phyloP scores from a whole-genome alignment of 2,797 vertebrate species.

The Tachyglossus aculeatus region DNA sequence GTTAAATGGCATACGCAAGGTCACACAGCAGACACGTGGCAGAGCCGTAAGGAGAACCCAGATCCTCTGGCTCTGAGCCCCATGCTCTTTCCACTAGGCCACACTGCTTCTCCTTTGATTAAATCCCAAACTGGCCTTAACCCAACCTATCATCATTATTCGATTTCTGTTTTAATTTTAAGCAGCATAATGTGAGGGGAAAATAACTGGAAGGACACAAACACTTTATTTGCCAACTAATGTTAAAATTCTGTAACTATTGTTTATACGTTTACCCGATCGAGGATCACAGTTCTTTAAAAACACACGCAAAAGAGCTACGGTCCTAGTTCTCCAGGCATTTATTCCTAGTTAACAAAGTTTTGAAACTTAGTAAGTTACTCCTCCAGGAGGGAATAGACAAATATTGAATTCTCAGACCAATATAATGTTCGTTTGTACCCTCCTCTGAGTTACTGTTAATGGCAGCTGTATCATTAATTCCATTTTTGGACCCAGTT shows the following conservation, averaged over 20 bases:
- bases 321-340: background rate
- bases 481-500: slow-evolving; percentile 25
- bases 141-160: background rate
- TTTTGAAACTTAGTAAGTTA: slow-evolving; percentile 9
- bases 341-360: background rate
- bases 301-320: background rate
- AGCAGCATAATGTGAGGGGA: background rate
- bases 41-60: no score
- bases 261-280: background rate
- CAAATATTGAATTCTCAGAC: slow-evolving; percentile 27
- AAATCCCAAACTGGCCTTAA: background rate
- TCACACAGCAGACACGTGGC: no score
- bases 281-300: background rate
- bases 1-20: no score
- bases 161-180: background rate
- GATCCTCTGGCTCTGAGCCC: no score
- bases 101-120: no score
- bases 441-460: slow-evolving; percentile 20
- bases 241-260: background rate
- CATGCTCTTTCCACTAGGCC: no score
- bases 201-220: background rate
- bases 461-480: slow-evolving; percentile 26
- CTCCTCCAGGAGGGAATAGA: slow-evolving; percentile 15
- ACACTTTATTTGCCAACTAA: background rate
- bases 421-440: slow-evolving; percentile 31